These are phyloP conservation scores for Scaptomyza caliginosa DNA, from an alignment of 2,888 invertebrate species.

Conservation along the genomic window DNA sequence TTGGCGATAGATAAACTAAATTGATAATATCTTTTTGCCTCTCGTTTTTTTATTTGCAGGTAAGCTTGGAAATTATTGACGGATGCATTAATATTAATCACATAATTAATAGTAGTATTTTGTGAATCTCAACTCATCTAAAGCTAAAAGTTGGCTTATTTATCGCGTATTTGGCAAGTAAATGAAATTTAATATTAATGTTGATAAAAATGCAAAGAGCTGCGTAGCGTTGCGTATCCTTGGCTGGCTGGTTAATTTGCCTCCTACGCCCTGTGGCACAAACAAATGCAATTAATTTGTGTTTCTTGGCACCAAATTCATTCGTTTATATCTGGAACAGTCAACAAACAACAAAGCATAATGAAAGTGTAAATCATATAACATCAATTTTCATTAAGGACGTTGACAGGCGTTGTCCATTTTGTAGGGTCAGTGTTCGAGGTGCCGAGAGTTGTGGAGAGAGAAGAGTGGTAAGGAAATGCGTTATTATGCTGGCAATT, in stretches of 20 bases:
- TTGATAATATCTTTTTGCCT: background rate
- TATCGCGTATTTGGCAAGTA: background rate
- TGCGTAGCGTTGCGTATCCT: background rate
- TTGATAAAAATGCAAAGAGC: slow-evolving; percentile 29
- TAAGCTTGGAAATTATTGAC: slow-evolving; percentile 16
- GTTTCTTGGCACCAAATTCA: slow-evolving; percentile 29
- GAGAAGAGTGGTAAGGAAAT: background rate
- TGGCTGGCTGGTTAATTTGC: slow-evolving; percentile 27
- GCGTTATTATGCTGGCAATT: slow-evolving; percentile 53
- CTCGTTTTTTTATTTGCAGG: slow-evolving; percentile 26
- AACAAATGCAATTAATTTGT: slow-evolving; percentile 43
- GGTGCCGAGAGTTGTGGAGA: background rate
- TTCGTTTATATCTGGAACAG: slow-evolving; percentile 51
- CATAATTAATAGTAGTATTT: no score
- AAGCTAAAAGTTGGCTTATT: background rate
- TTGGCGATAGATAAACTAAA: slow-evolving; percentile 6
- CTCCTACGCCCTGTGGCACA: slow-evolving; percentile 4
- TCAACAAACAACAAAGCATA: slow-evolving; percentile 42
- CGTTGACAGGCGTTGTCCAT: slow-evolving; percentile 57
- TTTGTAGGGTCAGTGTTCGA: slow-evolving; percentile 27
- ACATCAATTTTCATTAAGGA: slow-evolving; percentile 74
- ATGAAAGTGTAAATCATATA: slow-evolving; percentile 72
- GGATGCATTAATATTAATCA: background rate
- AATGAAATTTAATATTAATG: slow-evolving; percentile 36
- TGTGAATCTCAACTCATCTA: background rate